A percentile compares a stretch with the other conserved stretches of the same genome.
phyloP scores from a whole-genome alignment of 1,140 invertebrate genomes.

The Metopolophium dirhodum region DNA sequence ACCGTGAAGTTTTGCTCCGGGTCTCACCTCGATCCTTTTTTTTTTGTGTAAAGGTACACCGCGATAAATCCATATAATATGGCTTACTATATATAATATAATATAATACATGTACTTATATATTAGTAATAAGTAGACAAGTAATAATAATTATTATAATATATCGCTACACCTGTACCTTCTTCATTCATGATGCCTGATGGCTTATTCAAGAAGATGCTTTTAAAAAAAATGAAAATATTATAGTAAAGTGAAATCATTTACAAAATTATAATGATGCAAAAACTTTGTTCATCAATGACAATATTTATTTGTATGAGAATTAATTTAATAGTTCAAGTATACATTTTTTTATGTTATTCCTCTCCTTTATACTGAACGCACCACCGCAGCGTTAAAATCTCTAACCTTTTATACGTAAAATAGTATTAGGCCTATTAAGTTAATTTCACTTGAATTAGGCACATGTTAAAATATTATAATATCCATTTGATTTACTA shows the following conservation, averaged over 20 bases:
- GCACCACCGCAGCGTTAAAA: too few relatives aligned
- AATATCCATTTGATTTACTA: too few relatives aligned
- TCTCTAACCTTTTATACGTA: too few relatives aligned
- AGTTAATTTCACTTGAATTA: too few relatives aligned
- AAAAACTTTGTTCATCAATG: neutral
- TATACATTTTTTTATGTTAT: too few relatives aligned
- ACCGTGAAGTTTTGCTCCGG: conserved; percentile 14
- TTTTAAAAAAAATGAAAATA: neutral
- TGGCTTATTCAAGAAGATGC: neutral
- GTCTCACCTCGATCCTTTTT: neutral
- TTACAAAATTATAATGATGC: neutral
- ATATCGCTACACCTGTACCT: neutral
- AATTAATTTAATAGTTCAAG: neutral
- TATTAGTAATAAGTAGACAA: neutral
- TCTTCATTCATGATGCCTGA: neutral
- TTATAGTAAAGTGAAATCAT: neutral
- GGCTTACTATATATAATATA: neutral
- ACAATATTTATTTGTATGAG: neutral
- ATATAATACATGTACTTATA: neutral
- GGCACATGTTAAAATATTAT: too few relatives aligned
- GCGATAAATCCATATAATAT: neutral
- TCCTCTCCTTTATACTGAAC: too few relatives aligned
- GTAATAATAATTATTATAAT: neutral
- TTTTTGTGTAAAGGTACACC: neutral
- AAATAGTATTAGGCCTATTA: too few relatives aligned